Base-by-base conservation (phyloP, 2,113 vertebrate species). In the Coptodon bakossiorum region DNA sequence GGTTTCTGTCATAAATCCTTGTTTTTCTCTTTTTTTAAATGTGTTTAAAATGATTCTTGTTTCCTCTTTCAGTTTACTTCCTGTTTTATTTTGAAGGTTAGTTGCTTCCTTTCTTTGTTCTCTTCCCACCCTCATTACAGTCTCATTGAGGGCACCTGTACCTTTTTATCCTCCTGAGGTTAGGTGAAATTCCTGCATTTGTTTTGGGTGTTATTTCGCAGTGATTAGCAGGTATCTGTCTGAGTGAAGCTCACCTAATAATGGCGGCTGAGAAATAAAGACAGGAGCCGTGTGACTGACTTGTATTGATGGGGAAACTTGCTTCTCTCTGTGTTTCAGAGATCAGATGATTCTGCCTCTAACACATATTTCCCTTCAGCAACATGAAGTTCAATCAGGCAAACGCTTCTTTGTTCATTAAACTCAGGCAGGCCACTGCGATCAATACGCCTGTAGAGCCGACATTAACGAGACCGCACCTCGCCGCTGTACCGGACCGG, bases 351-450 rank as follows among this genome's bases (percentile, higher is more conserved):
- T 78, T 78, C 27, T 17, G 43, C 71, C 45, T 78, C 45, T 78
- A 78, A 34, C 45, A 52, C 48, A 52, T 31, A 78, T 52, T 78
- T 78, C 45, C 73, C 73, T 78, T 34, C 27, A 78, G 27, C 16
- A 34, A 82, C 43, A 50, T 63, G 24, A 61, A 61, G 40, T 61
- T 63, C 27, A 50, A 63, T 66, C 81, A 82, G 81, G 19, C 88
- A 92, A 90, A 89, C 29, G 73, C 53, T 10, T 78, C 43, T 29
- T 59, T 78, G 87, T 89, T 93, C 57, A 66, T 93, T 94, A 90
- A 92, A 90, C 88, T 31, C 43, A 48, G 9, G 9, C 71, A 31
- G 43, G 71, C 27, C 17, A 12, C 73, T 12, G 9, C 5, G 9
- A 78, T 78, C 73, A 34, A 52, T 78, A n/a, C 1, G 1, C 27